phyloP scores from a whole-genome alignment of 2,888 invertebrate genomes.

The Brachyptera putata region DNA sequence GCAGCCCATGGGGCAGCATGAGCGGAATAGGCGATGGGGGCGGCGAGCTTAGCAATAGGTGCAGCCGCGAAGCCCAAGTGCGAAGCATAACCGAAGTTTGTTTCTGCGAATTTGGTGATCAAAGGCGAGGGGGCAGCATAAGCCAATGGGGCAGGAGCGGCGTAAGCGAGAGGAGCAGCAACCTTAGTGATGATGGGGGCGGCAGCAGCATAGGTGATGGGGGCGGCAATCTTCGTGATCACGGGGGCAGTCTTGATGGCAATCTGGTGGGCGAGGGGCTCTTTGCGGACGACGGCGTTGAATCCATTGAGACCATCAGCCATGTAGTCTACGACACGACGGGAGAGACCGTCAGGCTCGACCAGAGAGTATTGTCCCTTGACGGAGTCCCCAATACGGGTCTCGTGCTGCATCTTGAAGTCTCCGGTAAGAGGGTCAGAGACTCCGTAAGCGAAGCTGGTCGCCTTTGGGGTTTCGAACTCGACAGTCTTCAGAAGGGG shows the following conservation, averaged over 20 bases:
- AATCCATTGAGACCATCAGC: constrained; percentile 23
- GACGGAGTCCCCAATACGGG: no score
- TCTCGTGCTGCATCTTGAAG: constrained; percentile 25
- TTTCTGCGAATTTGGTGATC: no score
- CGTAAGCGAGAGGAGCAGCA: constrained; percentile 30
- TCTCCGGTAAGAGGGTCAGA: constrained; percentile 22
- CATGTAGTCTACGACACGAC: constrained; percentile 25
- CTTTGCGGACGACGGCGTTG: constrained; percentile 24
- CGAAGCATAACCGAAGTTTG: not conserved
- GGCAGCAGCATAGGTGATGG: constrained; percentile 9
- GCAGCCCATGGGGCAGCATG: constrained; percentile 16
- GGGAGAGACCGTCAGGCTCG: constrained; percentile 25
- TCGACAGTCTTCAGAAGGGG: constrained; percentile 6
- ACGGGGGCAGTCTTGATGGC: constrained; percentile 5
- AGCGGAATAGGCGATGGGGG: constrained; percentile 1
- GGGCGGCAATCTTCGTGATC: constrained; percentile 9
- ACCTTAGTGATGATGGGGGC: constrained; percentile 18
- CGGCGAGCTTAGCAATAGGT: no score
- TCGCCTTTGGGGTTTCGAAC: constrained; percentile 22
- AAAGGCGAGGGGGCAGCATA: no score
- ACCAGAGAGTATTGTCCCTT: constrained; percentile 23
- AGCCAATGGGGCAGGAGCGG: no score
- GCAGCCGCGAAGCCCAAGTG: not conserved
- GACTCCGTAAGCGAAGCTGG: constrained; percentile 21
- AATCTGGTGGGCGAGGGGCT: constrained; percentile 14